These are phyloP conservation scores for Alcedo atthis DNA, from an alignment of 2,797 vertebrate species.

Conservation along the genomic window DNA sequence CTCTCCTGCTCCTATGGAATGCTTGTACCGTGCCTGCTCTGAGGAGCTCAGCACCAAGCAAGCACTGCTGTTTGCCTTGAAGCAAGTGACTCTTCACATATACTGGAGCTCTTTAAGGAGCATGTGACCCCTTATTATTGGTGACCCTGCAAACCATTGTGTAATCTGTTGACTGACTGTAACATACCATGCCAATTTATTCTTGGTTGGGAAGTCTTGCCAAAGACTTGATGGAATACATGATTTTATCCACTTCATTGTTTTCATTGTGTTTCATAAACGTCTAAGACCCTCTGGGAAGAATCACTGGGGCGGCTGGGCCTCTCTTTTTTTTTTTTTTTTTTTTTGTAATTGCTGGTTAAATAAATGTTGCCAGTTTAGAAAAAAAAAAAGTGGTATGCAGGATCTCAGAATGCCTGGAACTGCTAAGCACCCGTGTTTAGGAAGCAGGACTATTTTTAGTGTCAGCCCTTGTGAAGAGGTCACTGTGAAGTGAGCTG, in stretches of 20 bases:
- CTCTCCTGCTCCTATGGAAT: background rate
- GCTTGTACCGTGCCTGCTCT: background rate
- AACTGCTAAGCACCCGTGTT: slow-evolving; percentile 43
- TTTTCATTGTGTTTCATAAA: slow-evolving; percentile 72
- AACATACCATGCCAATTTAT: slow-evolving; percentile 54
- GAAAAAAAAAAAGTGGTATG: slow-evolving; percentile 27
- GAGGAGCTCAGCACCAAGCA: background rate
- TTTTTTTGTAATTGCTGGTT: slow-evolving; percentile 67
- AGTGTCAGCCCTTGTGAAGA: slow-evolving; percentile 28
- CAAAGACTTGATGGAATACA: slow-evolving; percentile 66
- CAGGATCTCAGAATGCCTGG: slow-evolving; percentile 50
- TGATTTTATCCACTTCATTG: slow-evolving; percentile 69
- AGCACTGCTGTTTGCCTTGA: background rate
- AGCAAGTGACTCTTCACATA: slow-evolving; percentile 15
- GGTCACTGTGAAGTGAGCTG: slow-evolving; percentile 2
- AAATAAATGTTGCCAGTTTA: slow-evolving; percentile 60
- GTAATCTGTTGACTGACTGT: slow-evolving; percentile 66
- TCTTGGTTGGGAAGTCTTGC: slow-evolving; percentile 49
- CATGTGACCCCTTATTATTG: slow-evolving; percentile 39
- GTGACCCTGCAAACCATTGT: slow-evolving; percentile 60
- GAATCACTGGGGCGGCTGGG: slow-evolving; percentile 51
- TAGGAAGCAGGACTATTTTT: slow-evolving; percentile 68
- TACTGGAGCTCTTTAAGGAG: slow-evolving; percentile 5
- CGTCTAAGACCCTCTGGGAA: slow-evolving; percentile 70
- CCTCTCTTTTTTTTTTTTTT: slow-evolving; percentile 48